Percentiles rank a stretch among this genome's conserved stretches.
Evolutionary conservation across 1,140 invertebrate species (phyloP).

Genomic region (Pteromalus puparum): DNA sequence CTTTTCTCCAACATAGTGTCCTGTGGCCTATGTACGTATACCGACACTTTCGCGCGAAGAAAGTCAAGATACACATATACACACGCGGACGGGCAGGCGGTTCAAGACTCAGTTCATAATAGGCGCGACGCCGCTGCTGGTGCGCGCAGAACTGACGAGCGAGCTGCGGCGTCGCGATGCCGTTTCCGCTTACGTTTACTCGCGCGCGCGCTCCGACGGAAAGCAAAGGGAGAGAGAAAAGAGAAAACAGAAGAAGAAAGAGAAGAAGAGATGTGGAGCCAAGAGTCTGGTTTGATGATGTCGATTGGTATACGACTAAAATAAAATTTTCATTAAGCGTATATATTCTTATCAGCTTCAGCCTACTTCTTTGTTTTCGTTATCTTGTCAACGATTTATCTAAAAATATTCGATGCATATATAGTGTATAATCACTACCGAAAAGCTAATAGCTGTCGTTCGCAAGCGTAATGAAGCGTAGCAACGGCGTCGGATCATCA

Average conservation of each 20-base stretch:
- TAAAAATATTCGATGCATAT: no score
- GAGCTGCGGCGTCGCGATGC: slow-evolving; percentile 68
- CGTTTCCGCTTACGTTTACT: slow-evolving; percentile 66
- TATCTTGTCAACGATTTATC: no score
- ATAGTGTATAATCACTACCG: no score
- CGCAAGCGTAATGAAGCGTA: not conserved
- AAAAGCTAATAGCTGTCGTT: not conserved
- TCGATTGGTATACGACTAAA: no score
- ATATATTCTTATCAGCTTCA: no score
- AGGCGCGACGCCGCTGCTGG: slow-evolving; percentile 59
- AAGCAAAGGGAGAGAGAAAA: slow-evolving; percentile 54
- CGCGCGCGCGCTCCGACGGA: slow-evolving; percentile 59
- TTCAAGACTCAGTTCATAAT: slow-evolving; percentile 50
- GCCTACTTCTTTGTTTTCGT: no score
- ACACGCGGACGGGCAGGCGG: slow-evolving; percentile 7
- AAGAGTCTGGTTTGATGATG: not conserved
- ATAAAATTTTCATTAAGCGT: no score
- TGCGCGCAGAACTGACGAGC: slow-evolving; percentile 64
- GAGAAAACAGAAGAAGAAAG: not conserved
- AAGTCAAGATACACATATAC: not conserved
- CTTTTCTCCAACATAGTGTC: slow-evolving; percentile 71
- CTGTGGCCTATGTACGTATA: not conserved
- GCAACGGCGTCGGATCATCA: not conserved
- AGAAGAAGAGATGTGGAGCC: not conserved
- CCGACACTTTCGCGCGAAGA: not conserved